A percentile compares a stretch with the other conserved stretches of the same genome.
phyloP scores from a whole-genome alignment of 2,797 vertebrate genomes.

The Lutjanus campechanus region DNA sequence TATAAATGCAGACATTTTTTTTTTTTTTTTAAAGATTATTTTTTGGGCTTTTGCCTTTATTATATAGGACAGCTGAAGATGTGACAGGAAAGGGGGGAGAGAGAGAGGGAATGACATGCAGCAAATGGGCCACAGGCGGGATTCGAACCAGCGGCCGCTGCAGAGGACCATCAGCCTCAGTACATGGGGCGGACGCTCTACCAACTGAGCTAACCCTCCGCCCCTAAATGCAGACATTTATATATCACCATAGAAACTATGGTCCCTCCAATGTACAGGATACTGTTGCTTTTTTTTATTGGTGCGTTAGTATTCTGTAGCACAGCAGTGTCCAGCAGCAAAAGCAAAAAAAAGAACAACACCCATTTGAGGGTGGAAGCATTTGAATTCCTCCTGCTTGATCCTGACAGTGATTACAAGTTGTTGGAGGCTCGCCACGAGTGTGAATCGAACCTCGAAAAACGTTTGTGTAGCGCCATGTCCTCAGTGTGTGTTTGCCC shows the following conservation, averaged over 20 bases:
- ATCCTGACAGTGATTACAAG: slow-evolving; percentile 63
- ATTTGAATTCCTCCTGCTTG: slow-evolving; percentile 38
- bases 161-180: too few species aligned
- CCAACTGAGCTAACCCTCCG: too few species aligned
- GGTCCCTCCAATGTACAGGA: not conserved
- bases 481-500: slow-evolving; percentile 38
- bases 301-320: not conserved
- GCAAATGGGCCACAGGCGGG: too few species aligned
- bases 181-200: too few species aligned
- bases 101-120: too few species aligned
- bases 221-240: not conserved
- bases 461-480: slow-evolving; percentile 10
- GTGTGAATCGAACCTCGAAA: slow-evolving; percentile 34
- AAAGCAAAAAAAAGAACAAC: not conserved
- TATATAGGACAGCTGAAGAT: too few species aligned
- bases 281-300: not conserved
- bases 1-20: not conserved
- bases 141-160: too few species aligned
- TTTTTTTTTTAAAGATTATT: too few species aligned
- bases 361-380: not conserved
- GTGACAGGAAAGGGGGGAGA: too few species aligned
- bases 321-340: slow-evolving; percentile 1
- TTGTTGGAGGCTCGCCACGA: slow-evolving; percentile 8
- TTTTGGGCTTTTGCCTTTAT: too few species aligned
- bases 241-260: slow-evolving; percentile 38